These are phyloP conservation scores for Pararge aegeria DNA, from an alignment of 1,140 invertebrate genomes.

Conservation along the genomic window DNA sequence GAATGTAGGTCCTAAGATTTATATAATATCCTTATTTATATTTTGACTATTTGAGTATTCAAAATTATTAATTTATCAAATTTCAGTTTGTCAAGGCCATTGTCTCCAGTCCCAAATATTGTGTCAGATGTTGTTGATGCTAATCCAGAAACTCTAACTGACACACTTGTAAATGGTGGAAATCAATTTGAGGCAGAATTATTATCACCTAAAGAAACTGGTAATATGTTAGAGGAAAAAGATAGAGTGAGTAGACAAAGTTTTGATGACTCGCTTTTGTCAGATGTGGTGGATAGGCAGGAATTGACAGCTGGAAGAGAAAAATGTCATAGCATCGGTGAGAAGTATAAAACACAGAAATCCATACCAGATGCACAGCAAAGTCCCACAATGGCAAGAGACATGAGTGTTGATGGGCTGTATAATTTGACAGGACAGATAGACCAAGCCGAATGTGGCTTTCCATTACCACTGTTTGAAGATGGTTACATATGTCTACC, in stretches of 20 bases:
- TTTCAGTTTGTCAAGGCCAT: conserved; percentile 86
- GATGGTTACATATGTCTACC: conserved; percentile 97
- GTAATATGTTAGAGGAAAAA: conserved; percentile 70
- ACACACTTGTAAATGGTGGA: conserved; percentile 59
- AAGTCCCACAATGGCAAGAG: conserved; percentile 74
- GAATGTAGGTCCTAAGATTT: no score
- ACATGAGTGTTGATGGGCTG: conserved; percentile 78
- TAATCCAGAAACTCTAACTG: conserved; percentile 47
- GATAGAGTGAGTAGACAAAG: conserved; percentile 69
- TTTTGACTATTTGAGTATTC: not conserved
- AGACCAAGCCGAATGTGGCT: conserved; percentile 88
- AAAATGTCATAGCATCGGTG: conserved; percentile 75
- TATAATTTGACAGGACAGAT: conserved; percentile 80
- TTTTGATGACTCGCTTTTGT: conserved; percentile 64
- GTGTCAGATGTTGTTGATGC: conserved; percentile 55
- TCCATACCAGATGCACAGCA: conserved; percentile 65
- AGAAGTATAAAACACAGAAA: conserved; percentile 74
- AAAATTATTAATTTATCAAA: conserved; percentile 3
- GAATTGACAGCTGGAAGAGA: conserved; percentile 61
- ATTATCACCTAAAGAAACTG: conserved; percentile 64
- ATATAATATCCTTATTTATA: no score
- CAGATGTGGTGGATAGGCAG: conserved; percentile 56
- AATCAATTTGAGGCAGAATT: conserved; percentile 57
- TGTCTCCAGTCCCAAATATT: conserved; percentile 86
- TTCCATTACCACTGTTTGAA: conserved; percentile 93